Evolutionary conservation across 2,797 vertebrate genomes (phyloP), one percentile per base, ranked within the genome.

Genomic region (Hapalemur alaotrensis): DNA sequence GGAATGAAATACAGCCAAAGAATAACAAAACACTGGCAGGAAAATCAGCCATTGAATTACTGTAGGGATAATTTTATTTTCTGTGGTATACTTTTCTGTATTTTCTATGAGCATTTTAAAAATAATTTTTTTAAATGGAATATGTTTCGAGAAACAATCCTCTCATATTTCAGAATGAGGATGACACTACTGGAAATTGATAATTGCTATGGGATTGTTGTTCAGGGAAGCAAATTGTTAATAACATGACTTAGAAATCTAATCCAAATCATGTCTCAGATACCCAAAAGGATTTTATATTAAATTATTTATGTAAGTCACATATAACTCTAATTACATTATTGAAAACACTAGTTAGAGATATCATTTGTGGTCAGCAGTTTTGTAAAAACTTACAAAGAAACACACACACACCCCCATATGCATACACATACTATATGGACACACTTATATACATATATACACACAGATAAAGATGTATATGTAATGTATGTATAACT

Each of bases 31-130:
- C 17, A 22, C 4, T 81, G 35, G 25, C 5, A 94, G 41, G 30
- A 75, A 90, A 95, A 67, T 59, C 52, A 89, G 17, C n/a, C 23
- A 90, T 38, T 6, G 32, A 75, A 54, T 89, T 84, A 43, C 15
- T 72, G 1, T 65, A 87, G 18, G 30, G 35, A 8, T 65, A 54
- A 61, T 91, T 84, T 93, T 67, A n/a, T 48, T 81, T 96, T 83
- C 50, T 84, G 13, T 32, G 83, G 14, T 50, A 59, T 17, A 35
- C 11, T 59, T 50, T 79, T 61, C 69, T 63, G 18, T 57, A 46
- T 67, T 96, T 95, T 72, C 61, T 82, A 15, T 72, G 50, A 80
- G 18, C 30, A 67, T 72, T 94, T 94, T 18, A 83, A 85, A 89
- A 89, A 61, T 73, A 80, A 30, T 18, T 69, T 82, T 59, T 30